Evolutionary conservation across 2,113 vertebrate species (phyloP), one percentile per base, ranked within the genome.

Genomic region (Protobothrops flavoviridis): DNA sequence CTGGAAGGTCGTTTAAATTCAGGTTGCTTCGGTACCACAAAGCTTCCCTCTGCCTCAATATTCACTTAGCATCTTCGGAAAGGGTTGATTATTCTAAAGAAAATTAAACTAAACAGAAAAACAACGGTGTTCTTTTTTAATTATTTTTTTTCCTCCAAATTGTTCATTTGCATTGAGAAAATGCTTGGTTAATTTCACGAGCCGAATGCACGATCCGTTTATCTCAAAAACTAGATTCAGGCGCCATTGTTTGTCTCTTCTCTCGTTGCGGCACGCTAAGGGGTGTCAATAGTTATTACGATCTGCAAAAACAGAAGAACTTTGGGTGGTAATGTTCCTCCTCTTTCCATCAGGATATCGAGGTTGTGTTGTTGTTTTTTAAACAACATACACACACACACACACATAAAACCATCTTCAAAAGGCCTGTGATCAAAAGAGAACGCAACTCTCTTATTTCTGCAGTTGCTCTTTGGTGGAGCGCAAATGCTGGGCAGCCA

Each of bases 1-100:
- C 0, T 0, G 0, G 5, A 39, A 0, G 0, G 48, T 26, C 43
- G 1, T 88, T 90, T 85, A 0, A 0, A 0, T 89, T 43, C 55
- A 48, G 10, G 4, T 0, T 0, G 69, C 69, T 74, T 74, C n/a
- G 6, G 0, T 55, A 0, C 6, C 0, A 11, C 23, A 55, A 91
- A 23, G 43, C 92, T 59, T 89, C 45, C 24, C 15, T 90, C 52
- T 13, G 17, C 81, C 8, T n/a, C 74, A 0, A 0, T 50, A 5
- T 92, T 43, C 92, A 17, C 87, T 55, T 0, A n/a, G 10, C 17
- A 91, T 91, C 92, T 92, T 94, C 91, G 88, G 15, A 50, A 39
- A 26, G 29, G 29, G 92, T 88, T 59, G 91, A 33, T 91, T 43
- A 91, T 33, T 93, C 81, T 57, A 89, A 45, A 43, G 55, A 5